Conservation (phyloP, 2,888 invertebrate species). For the Oxycera nigricornis region DNA sequence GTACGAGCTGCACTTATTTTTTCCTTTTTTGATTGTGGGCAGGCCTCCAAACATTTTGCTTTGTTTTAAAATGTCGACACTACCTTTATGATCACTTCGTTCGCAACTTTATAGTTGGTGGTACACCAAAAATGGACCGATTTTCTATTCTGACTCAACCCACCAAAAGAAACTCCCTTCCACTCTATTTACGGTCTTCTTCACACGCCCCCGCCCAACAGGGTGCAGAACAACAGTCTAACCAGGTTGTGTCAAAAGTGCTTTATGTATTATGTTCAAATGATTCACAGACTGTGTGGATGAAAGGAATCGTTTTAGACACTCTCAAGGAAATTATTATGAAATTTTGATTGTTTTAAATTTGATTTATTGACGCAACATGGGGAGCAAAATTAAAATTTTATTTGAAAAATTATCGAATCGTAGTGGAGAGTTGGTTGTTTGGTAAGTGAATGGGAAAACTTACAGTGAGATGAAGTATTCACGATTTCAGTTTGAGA, state of each 20-base stretch:
- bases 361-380: slow-evolving; percentile 35
- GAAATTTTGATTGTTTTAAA: slow-evolving; percentile 36
- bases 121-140: no score
- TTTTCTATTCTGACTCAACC: no score
- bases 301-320: slow-evolving; percentile 12
- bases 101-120: no score
- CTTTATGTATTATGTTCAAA: slow-evolving; percentile 7
- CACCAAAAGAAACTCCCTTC: no score
- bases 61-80: no score
- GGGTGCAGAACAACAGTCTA: not conserved
- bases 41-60: no score
- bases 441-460: not conserved
- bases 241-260: not conserved
- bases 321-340: slow-evolving; percentile 21
- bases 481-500: no score
- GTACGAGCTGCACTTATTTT: no score
- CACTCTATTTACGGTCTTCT: not conserved
- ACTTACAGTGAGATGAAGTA: no score
- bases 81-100: no score
- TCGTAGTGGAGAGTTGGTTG: not conserved
- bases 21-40: no score
- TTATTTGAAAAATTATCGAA: slow-evolving; percentile 23
- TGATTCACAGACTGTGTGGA: not conserved
- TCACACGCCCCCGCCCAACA: not conserved
- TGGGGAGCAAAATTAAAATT: slow-evolving; percentile 28